Percentiles rank a stretch among this genome's conserved stretches.
phyloP scores from a whole-genome alignment of 92 coral and sea anemone species.

The Umimayanthus chanpuru region DNA sequence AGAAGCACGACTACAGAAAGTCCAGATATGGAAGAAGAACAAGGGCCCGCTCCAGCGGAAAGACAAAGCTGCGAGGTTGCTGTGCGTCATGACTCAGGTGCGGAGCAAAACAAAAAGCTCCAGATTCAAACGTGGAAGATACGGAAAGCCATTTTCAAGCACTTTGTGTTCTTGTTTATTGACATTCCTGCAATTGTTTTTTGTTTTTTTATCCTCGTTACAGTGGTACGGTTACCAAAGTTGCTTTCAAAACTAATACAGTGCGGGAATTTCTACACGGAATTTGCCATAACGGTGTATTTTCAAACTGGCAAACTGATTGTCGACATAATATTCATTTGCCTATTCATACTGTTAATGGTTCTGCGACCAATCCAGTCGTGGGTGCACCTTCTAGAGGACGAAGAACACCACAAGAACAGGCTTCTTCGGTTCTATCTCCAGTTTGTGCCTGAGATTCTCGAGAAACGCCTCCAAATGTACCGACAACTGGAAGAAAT shows the following conservation, averaged over 20 bases:
- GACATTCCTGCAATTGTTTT: constrained; percentile 89
- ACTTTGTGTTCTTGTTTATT: constrained; percentile 74
- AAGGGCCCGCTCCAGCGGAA: constrained; percentile 9
- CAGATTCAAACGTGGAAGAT: constrained; percentile 81
- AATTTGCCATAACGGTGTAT: constrained; percentile 86
- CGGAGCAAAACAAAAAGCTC: background rate
- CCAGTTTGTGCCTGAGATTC: constrained; percentile 89
- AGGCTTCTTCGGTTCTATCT: constrained; percentile 78
- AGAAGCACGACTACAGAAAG: background rate
- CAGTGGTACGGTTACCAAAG: constrained; percentile 84
- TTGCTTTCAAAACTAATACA: constrained; percentile 83
- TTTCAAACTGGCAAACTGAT: constrained; percentile 68
- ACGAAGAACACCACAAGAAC: constrained; percentile 86
- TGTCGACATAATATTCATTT: constrained; percentile 78
- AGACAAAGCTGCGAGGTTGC: background rate
- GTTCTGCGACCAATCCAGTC: constrained; percentile 90
- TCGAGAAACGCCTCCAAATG: constrained; percentile 72
- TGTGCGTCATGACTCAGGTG: background rate
- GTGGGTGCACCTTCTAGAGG: constrained; percentile 95
- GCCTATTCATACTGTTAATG: constrained; percentile 82
- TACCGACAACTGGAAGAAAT: constrained; percentile 90
- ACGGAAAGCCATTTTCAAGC: constrained; percentile 83
- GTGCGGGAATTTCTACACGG: constrained; percentile 87
- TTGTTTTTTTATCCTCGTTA: constrained; percentile 72
- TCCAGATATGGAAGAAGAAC: background rate